phyloP scores from a whole-genome alignment of 2,797 vertebrate species.

The Hemitrygon akajei region DNA sequence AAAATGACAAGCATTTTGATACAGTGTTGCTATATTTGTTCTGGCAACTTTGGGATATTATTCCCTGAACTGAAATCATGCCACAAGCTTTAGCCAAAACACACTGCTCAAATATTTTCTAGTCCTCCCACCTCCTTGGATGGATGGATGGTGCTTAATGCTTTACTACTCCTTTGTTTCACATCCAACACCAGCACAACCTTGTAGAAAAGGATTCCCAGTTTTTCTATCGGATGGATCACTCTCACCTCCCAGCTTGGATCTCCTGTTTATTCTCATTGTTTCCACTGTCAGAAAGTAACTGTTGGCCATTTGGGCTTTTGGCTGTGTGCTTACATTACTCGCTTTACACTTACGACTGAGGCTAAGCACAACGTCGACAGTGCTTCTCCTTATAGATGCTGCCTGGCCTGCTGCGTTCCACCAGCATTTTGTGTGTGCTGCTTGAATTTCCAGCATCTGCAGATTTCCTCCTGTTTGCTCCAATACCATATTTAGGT shows the following conservation, averaged over 20 bases:
- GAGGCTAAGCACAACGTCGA: no score
- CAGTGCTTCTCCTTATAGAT: no score
- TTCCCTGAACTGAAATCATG: not conserved
- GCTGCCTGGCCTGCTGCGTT: no score
- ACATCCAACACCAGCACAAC: not conserved
- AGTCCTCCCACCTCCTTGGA: not conserved
- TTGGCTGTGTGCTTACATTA: no score
- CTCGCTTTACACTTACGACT: no score
- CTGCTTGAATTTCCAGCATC: no score
- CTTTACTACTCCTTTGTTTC: not conserved
- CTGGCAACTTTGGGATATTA: constrained; percentile 32
- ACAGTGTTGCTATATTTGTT: constrained; percentile 30
- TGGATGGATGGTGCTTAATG: not conserved
- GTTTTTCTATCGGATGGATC: not conserved
- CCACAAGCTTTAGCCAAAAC: constrained; percentile 14
- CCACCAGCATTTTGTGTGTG: no score
- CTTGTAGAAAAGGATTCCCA: not conserved
- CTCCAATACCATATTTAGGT: no score
- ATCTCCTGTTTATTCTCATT: constrained; percentile 20
- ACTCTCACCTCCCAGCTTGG: not conserved
- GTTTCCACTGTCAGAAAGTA: not conserved
- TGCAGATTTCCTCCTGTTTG: no score
- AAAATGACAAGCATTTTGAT: constrained; percentile 38
- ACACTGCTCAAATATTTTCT: constrained; percentile 14
- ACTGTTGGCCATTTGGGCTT: constrained; percentile 15